Evolutionary conservation across 2,797 vertebrate species (phyloP), one percentile per base, ranked within the genome.

Genomic region (Nothura maculosa): DNA sequence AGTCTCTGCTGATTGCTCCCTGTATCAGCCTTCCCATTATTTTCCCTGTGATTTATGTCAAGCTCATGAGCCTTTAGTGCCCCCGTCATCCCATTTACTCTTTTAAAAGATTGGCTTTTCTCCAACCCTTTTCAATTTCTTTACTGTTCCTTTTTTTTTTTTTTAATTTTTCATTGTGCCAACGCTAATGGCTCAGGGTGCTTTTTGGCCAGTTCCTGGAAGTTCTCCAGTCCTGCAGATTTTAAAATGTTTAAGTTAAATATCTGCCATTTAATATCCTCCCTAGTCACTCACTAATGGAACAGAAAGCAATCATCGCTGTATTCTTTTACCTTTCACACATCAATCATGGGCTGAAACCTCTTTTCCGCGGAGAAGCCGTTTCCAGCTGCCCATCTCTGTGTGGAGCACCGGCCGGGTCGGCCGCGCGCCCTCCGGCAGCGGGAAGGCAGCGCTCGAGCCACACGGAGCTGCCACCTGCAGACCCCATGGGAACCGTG

Each of bases 101-200:
- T 67, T 89, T 86, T 73, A 87, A 92, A 87, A 87, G 32, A 79
- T 3, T 96, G 91, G 95, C 78, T 92, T 90, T 93, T 72, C 74
- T 95, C 90, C 90, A 96, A 80, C 3, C 13, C 52, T 93, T 92
- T 95, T 91, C 78, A 90, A n/a, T 91, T 82, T 86, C 60, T 96
- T 55, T n/a, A 9, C n/a, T 69, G 47, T 48, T 86, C 28, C 67
- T 32, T 86, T 78, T 92, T 87, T 93, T 48, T 25, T 48, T 24
- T 48, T 48, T 83, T 38, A 38, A 86, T 86, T 92, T 96, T 89
- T 69, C 89, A 66, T 62, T 92, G 58, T 87, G 68, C 76, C 0
- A 0, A 79, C 82, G 66, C 47, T 96, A 96, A 94, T 87, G 89
- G 79, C 70, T 95, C 77, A 69, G 79, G 92, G 86, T 92, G 55